These are phyloP conservation scores for Carposina sasakii DNA, from an alignment of 1,140 invertebrate species.

Conservation along the genomic window DNA sequence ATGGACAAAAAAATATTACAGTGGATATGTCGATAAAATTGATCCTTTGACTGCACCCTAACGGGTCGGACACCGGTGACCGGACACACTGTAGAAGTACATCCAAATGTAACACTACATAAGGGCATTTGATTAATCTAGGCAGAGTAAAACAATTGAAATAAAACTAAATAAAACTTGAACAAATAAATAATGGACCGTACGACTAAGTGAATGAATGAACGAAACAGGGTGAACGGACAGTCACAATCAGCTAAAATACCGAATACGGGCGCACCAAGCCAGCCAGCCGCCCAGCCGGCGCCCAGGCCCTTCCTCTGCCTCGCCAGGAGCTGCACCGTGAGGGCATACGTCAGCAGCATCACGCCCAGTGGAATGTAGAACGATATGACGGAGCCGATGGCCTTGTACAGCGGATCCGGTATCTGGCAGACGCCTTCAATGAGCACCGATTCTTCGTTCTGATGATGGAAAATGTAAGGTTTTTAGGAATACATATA, in stretches of 20 bases:
- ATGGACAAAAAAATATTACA: no score
- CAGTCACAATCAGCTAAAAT: conserved; percentile 31
- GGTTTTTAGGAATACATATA: no score
- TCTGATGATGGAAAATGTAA: conserved; percentile 71
- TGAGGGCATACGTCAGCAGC: conserved; percentile 93
- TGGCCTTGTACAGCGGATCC: conserved; percentile 91
- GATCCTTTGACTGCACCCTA: no score
- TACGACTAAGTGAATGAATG: no score
- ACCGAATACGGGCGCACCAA: conserved; percentile 73
- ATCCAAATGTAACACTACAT: no score
- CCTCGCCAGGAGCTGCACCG: conserved; percentile 85
- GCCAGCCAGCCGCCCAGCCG: conserved; percentile 75
- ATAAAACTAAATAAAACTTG: no score
- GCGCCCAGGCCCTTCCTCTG: conserved; percentile 83
- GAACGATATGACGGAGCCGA: conserved; percentile 95
- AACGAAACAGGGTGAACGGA: neutral
- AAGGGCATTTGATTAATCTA: no score
- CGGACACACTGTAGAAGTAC: no score
- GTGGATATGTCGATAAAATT: no score
- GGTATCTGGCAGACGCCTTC: conserved; percentile 89
- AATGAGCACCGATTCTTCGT: conserved; percentile 85
- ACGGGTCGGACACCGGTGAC: no score
- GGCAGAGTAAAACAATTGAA: no score
- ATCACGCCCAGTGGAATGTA: conserved; percentile 96
- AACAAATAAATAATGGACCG: no score